Evolutionary conservation across 2,113 vertebrate species (phyloP).

Genomic region (human (Homo sapiens)): DNA sequence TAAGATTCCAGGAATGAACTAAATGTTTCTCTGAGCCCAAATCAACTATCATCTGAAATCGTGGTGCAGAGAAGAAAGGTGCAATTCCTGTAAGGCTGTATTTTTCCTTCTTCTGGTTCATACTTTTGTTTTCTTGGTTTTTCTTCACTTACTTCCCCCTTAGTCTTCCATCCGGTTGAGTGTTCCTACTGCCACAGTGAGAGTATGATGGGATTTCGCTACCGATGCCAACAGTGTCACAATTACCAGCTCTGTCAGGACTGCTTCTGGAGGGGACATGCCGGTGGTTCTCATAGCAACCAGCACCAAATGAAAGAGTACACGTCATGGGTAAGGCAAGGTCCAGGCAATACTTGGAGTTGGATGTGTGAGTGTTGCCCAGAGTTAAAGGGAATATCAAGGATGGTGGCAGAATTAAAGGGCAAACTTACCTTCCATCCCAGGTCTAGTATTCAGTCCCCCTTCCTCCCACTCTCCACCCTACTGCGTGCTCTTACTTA

Average conservation of each 20-base stretch:
- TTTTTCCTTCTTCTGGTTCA: constrained; percentile 30
- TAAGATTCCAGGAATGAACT: neutral
- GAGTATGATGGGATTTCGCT: constrained; percentile 99
- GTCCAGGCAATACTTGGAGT: neutral
- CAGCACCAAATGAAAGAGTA: constrained; percentile 99
- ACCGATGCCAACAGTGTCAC: constrained; percentile 99
- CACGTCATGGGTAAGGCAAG: constrained; percentile 97
- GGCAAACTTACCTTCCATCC: neutral
- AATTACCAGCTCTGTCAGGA: constrained; percentile 99
- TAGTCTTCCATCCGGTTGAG: constrained; percentile 99
- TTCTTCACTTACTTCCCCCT: constrained; percentile 49
- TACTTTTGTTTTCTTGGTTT: neutral
- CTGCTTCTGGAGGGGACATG: constrained; percentile 99
- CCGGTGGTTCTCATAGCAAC: constrained; percentile 99
- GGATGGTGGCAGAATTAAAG: neutral
- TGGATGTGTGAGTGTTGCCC: constrained; percentile 52
- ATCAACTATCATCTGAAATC: neutral
- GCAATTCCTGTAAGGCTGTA: fast-evolving
- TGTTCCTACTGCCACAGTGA: constrained; percentile 99
- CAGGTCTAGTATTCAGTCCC: neutral
- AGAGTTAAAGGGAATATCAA: constrained; percentile 51
- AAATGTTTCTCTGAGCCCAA: neutral
- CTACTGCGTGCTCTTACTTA: neutral
- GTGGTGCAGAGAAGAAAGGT: neutral
- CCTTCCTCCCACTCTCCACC: neutral